phyloP scores from a whole-genome alignment of 1,140 invertebrate genomes.

The Augochlora pura region DNA sequence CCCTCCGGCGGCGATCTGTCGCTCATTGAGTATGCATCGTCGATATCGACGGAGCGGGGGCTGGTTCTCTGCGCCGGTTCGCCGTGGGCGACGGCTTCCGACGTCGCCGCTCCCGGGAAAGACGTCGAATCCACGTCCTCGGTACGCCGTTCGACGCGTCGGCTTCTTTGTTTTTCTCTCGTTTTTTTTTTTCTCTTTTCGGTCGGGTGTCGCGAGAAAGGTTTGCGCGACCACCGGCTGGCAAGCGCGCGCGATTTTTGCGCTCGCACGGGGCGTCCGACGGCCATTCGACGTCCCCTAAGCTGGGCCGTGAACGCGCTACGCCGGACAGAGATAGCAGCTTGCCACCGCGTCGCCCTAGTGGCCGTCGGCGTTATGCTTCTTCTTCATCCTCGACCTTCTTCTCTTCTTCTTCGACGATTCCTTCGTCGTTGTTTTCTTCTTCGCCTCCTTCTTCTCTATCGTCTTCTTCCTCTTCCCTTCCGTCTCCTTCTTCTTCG shows the following conservation, averaged over 20 bases:
- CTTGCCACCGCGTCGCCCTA: constrained; percentile 57
- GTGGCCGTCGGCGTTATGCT: constrained; percentile 55
- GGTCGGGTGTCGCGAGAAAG: constrained; percentile 8
- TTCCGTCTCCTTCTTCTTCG: constrained; percentile 7
- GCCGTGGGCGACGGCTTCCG: constrained; percentile 56
- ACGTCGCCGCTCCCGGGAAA: constrained; percentile 28
- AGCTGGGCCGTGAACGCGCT: neutral
- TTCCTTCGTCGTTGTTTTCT: neutral
- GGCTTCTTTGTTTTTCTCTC: neutral
- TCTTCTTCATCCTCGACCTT: constrained; percentile 5
- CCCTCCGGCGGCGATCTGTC: constrained; percentile 61
- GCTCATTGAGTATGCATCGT: constrained; percentile 73
- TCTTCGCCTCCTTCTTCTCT: neutral
- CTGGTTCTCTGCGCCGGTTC: constrained; percentile 56
- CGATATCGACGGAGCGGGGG: constrained; percentile 68
- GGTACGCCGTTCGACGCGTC: constrained; percentile 2
- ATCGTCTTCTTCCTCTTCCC: too few species aligned
- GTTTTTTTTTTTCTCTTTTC: neutral
- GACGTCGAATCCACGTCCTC: constrained; percentile 38
- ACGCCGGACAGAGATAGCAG: constrained; percentile 45
- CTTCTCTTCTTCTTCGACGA: neutral
- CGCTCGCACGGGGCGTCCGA: constrained; percentile 35
- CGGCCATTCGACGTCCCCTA: constrained; percentile 45
- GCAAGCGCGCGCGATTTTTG: constrained; percentile 49
- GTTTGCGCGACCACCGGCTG: constrained; percentile 52